Evolutionary conservation across 2,888 invertebrate species (phyloP).

Genomic region (Prosopocoilus inquinatus): DNA sequence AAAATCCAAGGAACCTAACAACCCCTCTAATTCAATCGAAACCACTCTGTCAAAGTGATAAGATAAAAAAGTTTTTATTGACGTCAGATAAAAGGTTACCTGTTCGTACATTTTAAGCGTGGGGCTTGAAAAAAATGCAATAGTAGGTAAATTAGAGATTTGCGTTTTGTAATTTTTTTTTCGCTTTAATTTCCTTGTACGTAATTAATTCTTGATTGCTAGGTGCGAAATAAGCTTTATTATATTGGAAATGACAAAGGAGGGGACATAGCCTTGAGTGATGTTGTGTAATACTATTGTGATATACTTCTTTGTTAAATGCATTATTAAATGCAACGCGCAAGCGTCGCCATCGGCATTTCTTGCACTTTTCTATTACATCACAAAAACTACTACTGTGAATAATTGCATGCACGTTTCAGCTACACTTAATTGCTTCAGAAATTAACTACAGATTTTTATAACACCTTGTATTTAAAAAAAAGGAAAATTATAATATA

Average conservation of each 20-base stretch:
- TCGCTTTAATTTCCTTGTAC: too few relatives aligned
- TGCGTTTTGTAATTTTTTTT: too few relatives aligned
- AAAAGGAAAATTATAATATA: too few relatives aligned
- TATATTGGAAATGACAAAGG: constrained; percentile 8
- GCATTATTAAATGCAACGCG: constrained; percentile 13
- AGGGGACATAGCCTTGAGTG: constrained; percentile 3
- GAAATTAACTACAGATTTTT: constrained; percentile 16
- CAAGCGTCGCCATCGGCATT: constrained; percentile 16
- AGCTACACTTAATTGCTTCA: constrained; percentile 21
- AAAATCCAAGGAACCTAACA: background rate
- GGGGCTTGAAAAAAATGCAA: too few relatives aligned
- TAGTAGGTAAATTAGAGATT: too few relatives aligned
- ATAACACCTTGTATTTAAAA: too few relatives aligned
- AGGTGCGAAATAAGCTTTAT: constrained; percentile 18
- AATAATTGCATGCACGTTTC: constrained; percentile 22
- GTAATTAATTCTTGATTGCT: constrained; percentile 7
- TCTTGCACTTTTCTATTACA: constrained; percentile 26
- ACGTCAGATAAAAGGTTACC: too few relatives aligned
- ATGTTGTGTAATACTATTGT: constrained; percentile 18
- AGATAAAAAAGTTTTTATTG: too few relatives aligned
- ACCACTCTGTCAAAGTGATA: background rate
- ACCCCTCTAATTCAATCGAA: background rate
- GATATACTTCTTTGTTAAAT: constrained; percentile 22
- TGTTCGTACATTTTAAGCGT: too few relatives aligned
- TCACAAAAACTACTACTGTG: constrained; percentile 25